These are phyloP conservation scores for Drosophila elegans DNA, from an alignment of 1,140 invertebrate genomes.

Conservation along the genomic window DNA sequence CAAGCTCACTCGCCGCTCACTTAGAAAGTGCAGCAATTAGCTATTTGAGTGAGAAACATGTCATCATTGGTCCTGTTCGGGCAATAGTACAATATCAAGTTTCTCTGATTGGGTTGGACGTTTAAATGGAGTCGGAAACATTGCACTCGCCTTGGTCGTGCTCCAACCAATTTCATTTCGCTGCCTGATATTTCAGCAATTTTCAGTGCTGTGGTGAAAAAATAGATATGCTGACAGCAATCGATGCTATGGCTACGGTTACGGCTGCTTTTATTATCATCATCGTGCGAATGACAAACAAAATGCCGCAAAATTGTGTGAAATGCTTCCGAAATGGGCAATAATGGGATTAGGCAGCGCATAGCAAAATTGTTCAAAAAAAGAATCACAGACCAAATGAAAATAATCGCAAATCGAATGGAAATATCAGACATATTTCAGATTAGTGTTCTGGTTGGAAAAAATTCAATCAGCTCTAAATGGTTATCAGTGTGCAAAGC, in stretches of 20 bases:
- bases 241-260: conserved; percentile 9
- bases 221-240: conserved; percentile 29
- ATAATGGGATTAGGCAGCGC: conserved; percentile 40
- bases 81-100: conserved; percentile 15
- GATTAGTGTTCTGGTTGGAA: conserved; percentile 24
- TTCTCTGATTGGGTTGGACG: conserved; percentile 60
- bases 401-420: conserved; percentile 41
- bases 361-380: conserved; percentile 12
- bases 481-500: conserved; percentile 13
- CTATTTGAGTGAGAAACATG: neutral
- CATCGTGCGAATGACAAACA: conserved; percentile 33
- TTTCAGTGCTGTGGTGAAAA: conserved; percentile 11
- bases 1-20: neutral
- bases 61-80: conserved; percentile 1
- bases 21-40: conserved; percentile 39
- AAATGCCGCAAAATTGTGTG: conserved; percentile 54
- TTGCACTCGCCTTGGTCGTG: conserved; percentile 34
- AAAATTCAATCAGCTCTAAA: conserved; percentile 43
- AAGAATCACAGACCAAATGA: conserved; percentile 21
- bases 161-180: conserved; percentile 47
- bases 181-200: conserved; percentile 34
- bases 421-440: conserved; percentile 37
- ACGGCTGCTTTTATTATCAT: conserved; percentile 28
- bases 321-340: conserved; percentile 45
- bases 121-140: conserved; percentile 57